Evolutionary conservation across 1,140 invertebrate species (phyloP).

Genomic region (Trachymyrmex septentrionalis): DNA sequence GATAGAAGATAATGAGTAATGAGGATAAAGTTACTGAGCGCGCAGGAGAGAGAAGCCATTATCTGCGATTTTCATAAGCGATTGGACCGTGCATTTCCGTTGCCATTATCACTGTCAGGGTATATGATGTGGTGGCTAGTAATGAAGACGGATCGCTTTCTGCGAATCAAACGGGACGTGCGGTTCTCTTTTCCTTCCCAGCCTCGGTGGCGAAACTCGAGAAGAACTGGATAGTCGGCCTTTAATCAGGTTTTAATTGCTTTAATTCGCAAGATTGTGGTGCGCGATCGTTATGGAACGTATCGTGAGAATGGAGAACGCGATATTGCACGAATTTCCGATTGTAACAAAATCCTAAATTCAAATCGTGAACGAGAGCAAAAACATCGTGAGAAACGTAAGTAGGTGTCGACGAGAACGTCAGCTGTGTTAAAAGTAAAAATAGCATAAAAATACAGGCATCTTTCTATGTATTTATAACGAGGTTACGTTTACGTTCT

Average conservation of each 20-base stretch:
- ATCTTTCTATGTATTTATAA: too few relatives aligned
- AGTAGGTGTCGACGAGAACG: background rate
- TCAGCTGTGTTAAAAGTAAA: background rate
- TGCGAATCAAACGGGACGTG: constrained; percentile 67
- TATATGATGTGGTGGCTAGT: constrained; percentile 56
- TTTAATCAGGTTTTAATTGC: constrained; percentile 75
- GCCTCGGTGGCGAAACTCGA: constrained; percentile 13
- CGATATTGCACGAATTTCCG: background rate
- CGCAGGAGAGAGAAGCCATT: constrained; percentile 39
- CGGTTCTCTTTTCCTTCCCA: constrained; percentile 61
- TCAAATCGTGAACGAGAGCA: background rate
- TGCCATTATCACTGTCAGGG: constrained; percentile 57
- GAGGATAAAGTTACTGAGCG: constrained; percentile 44
- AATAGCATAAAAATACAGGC: background rate
- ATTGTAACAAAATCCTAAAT: background rate
- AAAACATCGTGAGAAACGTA: background rate
- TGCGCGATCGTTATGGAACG: constrained; percentile 13
- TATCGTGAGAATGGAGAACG: constrained; percentile 18
- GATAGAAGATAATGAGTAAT: constrained; percentile 49
- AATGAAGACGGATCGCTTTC: constrained; percentile 78
- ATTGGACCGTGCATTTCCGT: constrained; percentile 56
- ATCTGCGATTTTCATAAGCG: constrained; percentile 61
- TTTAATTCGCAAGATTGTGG: constrained; percentile 71
- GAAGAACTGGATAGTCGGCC: constrained; percentile 34
- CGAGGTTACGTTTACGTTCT: too few relatives aligned